These are phyloP conservation scores for Andrena haemorrhoa DNA, from an alignment of 2,888 invertebrate genomes.

Conservation along the genomic window DNA sequence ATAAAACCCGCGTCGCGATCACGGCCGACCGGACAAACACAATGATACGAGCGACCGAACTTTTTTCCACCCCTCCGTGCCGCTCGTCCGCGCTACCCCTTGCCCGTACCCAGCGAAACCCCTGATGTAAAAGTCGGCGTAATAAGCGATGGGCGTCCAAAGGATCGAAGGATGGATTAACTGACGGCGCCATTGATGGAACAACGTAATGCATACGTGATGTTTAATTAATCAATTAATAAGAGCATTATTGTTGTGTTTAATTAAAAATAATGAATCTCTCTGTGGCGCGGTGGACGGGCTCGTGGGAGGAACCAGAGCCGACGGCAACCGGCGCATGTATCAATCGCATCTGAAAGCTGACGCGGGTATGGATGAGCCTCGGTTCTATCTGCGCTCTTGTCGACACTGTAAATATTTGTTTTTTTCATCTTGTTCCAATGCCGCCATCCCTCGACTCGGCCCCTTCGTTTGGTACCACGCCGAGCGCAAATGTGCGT, in stretches of 20 bases:
- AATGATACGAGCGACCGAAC: slow-evolving; percentile 56
- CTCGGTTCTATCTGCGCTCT: slow-evolving; percentile 69
- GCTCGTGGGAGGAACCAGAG: slow-evolving; percentile 29
- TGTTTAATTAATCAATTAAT: slow-evolving; percentile 80
- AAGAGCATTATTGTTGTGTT: slow-evolving; percentile 78
- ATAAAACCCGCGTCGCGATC: slow-evolving; percentile 60
- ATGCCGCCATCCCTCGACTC: background rate
- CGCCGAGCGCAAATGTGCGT: background rate
- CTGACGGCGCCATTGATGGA: slow-evolving; percentile 64
- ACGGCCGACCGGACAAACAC: slow-evolving; percentile 58
- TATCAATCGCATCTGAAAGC: slow-evolving; percentile 58
- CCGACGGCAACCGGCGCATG: slow-evolving; percentile 24
- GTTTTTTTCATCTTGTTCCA: slow-evolving; percentile 40
- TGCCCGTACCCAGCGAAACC: slow-evolving; percentile 38
- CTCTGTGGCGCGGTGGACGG: slow-evolving; percentile 46
- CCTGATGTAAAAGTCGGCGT: slow-evolving; percentile 62
- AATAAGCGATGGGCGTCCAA: slow-evolving; percentile 63
- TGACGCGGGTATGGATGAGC: slow-evolving; percentile 52
- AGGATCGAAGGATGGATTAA: slow-evolving; percentile 69
- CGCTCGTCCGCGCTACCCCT: background rate
- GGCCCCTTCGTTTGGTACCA: background rate
- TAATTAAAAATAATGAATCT: slow-evolving; percentile 80
- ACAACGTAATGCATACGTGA: slow-evolving; percentile 68
- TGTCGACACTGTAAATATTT: slow-evolving; percentile 70
- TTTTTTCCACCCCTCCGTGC: slow-evolving; percentile 36